A percentile compares a stretch with the other conserved stretches of the same genome.
Evolutionary conservation across 2,113 vertebrate genomes (phyloP).

Genomic region (Anhinga rufa): DNA sequence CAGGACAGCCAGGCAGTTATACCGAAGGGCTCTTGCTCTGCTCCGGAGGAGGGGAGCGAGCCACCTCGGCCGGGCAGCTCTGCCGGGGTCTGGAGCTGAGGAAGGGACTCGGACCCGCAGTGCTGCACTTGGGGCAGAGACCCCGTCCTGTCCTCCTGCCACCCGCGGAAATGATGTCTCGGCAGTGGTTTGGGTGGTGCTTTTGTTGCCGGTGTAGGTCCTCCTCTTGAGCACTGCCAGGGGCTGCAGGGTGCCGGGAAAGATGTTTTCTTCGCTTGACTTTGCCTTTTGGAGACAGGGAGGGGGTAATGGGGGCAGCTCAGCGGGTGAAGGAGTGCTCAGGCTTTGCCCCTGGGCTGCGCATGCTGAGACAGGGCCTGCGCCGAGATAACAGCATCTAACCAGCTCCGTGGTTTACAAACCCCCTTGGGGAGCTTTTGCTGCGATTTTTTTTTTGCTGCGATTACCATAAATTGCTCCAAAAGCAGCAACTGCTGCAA

Average conservation of each 20-base stretch:
- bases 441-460: too few species aligned
- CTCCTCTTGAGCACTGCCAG: not conserved
- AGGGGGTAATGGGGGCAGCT: not conserved
- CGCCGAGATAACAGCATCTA: not conserved
- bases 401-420: not conserved
- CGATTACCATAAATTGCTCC: not conserved
- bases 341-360: not conserved
- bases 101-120: not conserved
- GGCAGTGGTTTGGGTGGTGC: not conserved
- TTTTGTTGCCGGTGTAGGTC: not conserved
- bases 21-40: not conserved
- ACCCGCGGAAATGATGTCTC: not conserved
- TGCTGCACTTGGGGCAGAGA: not conserved
- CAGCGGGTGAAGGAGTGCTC: not conserved
- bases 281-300: not conserved
- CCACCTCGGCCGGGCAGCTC: not conserved
- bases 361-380: accelerated
- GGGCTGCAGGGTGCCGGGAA: not conserved
- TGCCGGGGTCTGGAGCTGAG: not conserved
- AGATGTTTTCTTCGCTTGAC: not conserved
- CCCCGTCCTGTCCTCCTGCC: not conserved
- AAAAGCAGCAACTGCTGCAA: not conserved
- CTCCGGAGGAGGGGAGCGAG: not conserved
- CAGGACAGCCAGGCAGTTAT: not conserved
- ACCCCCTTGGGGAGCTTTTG: not conserved